phyloP scores from a whole-genome alignment of 2,113 vertebrate species.

The Ornithorhynchus anatinus region DNA sequence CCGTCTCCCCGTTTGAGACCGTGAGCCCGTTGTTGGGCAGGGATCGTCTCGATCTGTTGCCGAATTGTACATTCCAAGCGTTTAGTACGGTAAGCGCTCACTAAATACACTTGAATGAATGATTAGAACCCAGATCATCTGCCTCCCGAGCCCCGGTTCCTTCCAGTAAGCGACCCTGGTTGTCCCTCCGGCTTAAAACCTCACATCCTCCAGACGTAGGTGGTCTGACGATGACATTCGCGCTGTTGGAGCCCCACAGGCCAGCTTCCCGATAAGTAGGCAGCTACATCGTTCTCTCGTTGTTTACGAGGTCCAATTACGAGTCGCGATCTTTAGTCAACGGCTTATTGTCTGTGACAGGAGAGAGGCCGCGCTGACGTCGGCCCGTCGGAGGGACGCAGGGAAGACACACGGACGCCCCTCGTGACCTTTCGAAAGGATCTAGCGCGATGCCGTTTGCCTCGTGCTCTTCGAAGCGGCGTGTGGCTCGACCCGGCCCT shows the following conservation, averaged over 20 bases:
- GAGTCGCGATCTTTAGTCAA: conserved; percentile 66
- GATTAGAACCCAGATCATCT: no score
- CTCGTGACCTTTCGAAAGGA: conserved; percentile 42
- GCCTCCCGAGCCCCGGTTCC: no score
- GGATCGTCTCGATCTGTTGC: no score
- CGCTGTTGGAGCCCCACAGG: conserved; percentile 10
- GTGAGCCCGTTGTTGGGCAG: no score
- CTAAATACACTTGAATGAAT: no score
- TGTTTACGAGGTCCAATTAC: conserved; percentile 53
- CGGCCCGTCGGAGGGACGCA: no score
- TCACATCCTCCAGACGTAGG: conserved; percentile 46
- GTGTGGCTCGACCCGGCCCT: conserved; percentile 25
- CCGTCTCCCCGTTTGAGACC: no score
- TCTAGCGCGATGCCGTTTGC: conserved; percentile 35
- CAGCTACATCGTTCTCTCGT: conserved; percentile 40
- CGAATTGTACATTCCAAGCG: no score
- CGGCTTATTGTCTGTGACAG: conserved; percentile 52
- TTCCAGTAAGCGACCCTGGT: no score
- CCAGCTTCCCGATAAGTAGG: no score
- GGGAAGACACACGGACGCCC: conserved; percentile 33
- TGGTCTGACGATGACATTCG: conserved; percentile 42
- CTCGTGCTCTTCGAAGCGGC: conserved; percentile 19
- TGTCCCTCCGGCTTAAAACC: no score
- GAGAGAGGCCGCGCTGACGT: conserved; percentile 64
- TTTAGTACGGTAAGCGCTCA: no score